Base-by-base conservation (phyloP, 1,140 invertebrate genomes). In the Vanessa atalanta region DNA sequence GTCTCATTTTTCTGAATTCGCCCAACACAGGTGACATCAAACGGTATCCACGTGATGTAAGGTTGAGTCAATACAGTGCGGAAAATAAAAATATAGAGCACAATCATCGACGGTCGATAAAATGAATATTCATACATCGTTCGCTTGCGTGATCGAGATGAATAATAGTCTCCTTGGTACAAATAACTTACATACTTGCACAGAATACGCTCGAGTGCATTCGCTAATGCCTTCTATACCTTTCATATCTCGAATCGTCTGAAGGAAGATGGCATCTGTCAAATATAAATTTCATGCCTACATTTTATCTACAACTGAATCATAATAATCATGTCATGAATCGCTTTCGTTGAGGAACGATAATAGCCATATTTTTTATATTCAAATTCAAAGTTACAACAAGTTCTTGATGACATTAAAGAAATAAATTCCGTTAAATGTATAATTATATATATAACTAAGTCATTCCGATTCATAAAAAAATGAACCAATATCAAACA, bases 61-160 rank as follows among this genome's bases (percentile, higher is more conserved):
- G 47, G 43, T n/a, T 72, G 70, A 72, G 20, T 48, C 51, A 72
- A 43, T 16, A 20, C 37, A 9, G 37, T n/a, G 5, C 15, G 16
- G 31, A 61, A 72, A 43, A 57, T 47, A 63, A 64, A 64, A 64
- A 64, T 48, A 43, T 64, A 65, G 72, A 73, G 57, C 65, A 65
- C 8, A 16, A 23, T 57, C 57, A 23, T 12, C 31, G 47, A 47
- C 43, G 16, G 14, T n/a, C 60, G 37, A 68, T 60, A 65, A 5
- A 23, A 63, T 73, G 72, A 73, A 73, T 73, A 73, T 69, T 68
- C 72, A 73, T 73, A 26, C 23, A 60, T 43, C 20, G 72, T 73
- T 11, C 60, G 43, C 63, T 63, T 64, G 72, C 66, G 72, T 73
- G 72, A 73, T 73, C 66, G 31, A 73, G 60, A 69, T 73, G 66